Evolutionary conservation across 2,797 vertebrate species (phyloP).

Genomic region (Discoglossus pictus): DNA sequence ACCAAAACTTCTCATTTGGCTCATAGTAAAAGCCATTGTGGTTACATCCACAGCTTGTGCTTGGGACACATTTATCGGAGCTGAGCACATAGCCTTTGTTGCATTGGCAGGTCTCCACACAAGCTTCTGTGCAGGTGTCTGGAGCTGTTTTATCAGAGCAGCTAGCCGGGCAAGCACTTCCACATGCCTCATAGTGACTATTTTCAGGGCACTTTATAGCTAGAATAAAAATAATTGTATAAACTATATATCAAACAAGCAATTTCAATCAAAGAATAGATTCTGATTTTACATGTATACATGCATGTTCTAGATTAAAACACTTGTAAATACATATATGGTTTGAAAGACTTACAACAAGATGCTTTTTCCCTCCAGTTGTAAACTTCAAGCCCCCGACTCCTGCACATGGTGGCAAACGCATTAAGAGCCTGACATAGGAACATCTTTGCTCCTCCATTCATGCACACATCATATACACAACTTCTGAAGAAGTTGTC

Average conservation of each 20-base stretch:
- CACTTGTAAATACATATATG: too few relatives aligned
- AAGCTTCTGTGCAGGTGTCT: constrained; percentile 59
- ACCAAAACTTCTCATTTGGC: constrained; percentile 67
- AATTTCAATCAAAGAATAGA: too few relatives aligned
- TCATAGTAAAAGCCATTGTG: constrained; percentile 61
- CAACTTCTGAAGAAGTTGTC: constrained; percentile 69
- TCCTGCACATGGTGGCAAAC: constrained; percentile 70
- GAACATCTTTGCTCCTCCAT: constrained; percentile 61
- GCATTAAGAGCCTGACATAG: constrained; percentile 68
- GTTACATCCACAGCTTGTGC: constrained; percentile 64
- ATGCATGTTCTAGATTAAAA: too few relatives aligned
- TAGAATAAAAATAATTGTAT: too few relatives aligned
- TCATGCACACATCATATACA: constrained; percentile 72
- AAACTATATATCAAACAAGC: too few relatives aligned
- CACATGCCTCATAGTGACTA: constrained; percentile 71
- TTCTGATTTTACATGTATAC: too few relatives aligned
- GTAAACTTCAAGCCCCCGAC: constrained; percentile 48
- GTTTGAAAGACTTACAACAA: constrained; percentile 68
- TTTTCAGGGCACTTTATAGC: constrained; percentile 67
- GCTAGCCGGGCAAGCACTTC: constrained; percentile 70
- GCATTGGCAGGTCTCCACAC: constrained; percentile 71
- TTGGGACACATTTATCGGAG: constrained; percentile 59
- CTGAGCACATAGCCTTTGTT: constrained; percentile 65
- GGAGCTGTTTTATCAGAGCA: constrained; percentile 58
- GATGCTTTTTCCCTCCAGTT: constrained; percentile 65